A percentile compares a stretch with the other conserved stretches of the same genome.
Conservation (phyloP, 2,797 vertebrate genomes). For the Chanos chanos region DNA sequence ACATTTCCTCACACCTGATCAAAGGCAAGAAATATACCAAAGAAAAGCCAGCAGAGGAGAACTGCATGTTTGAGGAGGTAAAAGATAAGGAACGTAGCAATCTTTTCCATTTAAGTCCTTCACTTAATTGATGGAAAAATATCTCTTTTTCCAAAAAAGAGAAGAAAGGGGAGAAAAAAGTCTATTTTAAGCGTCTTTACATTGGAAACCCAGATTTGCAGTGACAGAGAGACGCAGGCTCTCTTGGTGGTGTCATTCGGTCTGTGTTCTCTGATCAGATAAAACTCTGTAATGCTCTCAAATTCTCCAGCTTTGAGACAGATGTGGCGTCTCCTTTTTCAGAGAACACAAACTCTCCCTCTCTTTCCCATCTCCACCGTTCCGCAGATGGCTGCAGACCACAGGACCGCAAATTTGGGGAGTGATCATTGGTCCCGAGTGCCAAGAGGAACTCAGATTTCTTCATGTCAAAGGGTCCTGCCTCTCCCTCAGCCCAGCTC, state of each 20-base stretch:
- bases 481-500: conserved; percentile 43
- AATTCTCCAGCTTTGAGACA: conserved; percentile 80
- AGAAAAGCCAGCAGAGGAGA: not conserved
- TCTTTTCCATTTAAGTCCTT: no score
- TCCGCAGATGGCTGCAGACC: conserved; percentile 60
- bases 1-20: conserved; percentile 26
- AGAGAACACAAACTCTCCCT: conserved; percentile 91
- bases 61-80: not conserved
- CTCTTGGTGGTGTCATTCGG: not conserved
- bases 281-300: conserved; percentile 46
- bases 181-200: no score
- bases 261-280: not conserved
- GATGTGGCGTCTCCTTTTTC: conserved; percentile 82
- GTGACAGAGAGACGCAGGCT: no score
- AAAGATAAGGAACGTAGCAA: no score
- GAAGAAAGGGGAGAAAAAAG: no score
- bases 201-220: no score
- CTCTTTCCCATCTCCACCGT: conserved; percentile 67
- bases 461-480: conserved; percentile 77
- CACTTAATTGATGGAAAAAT: no score
- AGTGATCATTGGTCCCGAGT: conserved; percentile 72
- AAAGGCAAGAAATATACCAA: conserved; percentile 3
- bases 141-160: no score
- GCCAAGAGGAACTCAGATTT: conserved; percentile 77
- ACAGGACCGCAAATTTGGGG: conserved; percentile 74